These are phyloP conservation scores for Lophius americanus DNA, from an alignment of 2,797 vertebrate species.

Conservation along the genomic window DNA sequence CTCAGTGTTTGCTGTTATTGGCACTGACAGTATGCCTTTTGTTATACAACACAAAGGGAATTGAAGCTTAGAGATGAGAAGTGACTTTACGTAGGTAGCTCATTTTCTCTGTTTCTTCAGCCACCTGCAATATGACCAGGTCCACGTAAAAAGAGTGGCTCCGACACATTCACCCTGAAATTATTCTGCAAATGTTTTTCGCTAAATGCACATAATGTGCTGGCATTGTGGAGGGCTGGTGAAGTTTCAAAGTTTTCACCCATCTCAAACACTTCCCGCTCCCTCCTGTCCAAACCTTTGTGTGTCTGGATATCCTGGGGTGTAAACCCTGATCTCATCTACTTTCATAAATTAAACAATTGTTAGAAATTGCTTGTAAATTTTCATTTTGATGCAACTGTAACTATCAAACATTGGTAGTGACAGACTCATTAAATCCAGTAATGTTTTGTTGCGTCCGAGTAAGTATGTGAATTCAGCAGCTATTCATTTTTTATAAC, in stretches of 20 bases:
- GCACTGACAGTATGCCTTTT: slow-evolving; percentile 17
- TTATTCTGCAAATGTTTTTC: slow-evolving; percentile 52
- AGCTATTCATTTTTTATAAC: too few relatives aligned
- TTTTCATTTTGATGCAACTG: slow-evolving; percentile 46
- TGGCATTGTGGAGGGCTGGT: slow-evolving; percentile 64
- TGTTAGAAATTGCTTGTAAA: slow-evolving; percentile 60
- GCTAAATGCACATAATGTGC: slow-evolving; percentile 65
- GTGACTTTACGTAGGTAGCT: slow-evolving; percentile 49
- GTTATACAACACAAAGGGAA: slow-evolving; percentile 17
- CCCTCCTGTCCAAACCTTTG: slow-evolving; percentile 24
- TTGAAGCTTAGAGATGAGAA: slow-evolving; percentile 35
- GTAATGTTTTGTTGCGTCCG: slow-evolving; percentile 62
- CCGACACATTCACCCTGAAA: slow-evolving; percentile 73
- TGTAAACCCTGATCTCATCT: slow-evolving; percentile 27
- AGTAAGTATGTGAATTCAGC: slow-evolving; percentile 36
- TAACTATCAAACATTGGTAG: slow-evolving; percentile 50
- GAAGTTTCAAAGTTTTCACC: slow-evolving; percentile 72
- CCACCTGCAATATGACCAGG: slow-evolving; percentile 64
- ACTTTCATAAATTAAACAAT: slow-evolving; percentile 34
- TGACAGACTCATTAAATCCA: slow-evolving; percentile 63
- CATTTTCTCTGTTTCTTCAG: slow-evolving; percentile 55
- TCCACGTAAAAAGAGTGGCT: slow-evolving; percentile 64
- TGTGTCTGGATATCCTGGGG: slow-evolving; percentile 35
- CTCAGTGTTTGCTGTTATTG: slow-evolving; percentile 20
- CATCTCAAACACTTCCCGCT: slow-evolving; percentile 56